A percentile compares a stretch with the other conserved stretches of the same genome.
phyloP scores from a whole-genome alignment of 2,797 vertebrate species.

The Tympanoctomys barrerae region DNA sequence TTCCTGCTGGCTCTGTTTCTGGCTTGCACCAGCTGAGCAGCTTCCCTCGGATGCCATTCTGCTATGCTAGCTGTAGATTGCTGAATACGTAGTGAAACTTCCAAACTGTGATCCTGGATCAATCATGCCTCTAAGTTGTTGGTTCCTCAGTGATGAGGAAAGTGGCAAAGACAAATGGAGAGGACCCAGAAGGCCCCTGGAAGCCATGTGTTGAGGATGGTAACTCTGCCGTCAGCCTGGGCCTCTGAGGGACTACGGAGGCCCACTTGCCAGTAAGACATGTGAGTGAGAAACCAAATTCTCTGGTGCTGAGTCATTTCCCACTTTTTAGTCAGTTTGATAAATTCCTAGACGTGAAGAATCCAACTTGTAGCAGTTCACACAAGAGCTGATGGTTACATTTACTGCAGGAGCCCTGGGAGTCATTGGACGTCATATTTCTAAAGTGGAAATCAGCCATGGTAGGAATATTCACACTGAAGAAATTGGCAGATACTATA shows the following conservation, averaged over 20 bases:
- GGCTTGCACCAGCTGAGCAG: neutral
- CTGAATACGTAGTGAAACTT: neutral
- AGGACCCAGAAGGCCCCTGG: neutral
- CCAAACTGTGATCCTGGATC: neutral
- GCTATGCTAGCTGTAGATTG: neutral
- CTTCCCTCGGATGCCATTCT: neutral
- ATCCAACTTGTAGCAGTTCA: neutral
- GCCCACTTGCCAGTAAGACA: neutral
- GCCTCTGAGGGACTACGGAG: neutral
- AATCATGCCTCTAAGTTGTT: neutral
- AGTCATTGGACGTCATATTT: neutral
- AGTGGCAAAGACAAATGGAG: neutral
- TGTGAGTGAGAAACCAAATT: slow-evolving; percentile 4
- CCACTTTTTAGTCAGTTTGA: neutral
- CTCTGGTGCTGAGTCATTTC: neutral
- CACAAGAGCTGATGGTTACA: neutral
- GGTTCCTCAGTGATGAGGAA: neutral
- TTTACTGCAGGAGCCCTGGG: neutral
- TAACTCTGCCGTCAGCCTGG: neutral
- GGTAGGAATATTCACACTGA: neutral
- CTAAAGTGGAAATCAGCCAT: slow-evolving; percentile 18
- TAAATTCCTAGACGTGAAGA: neutral
- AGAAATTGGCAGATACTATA: neutral
- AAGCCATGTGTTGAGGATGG: neutral
- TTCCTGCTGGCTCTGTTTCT: neutral